Evolutionary conservation across 2,888 invertebrate species (phyloP), one percentile per base, ranked within the genome.

Genomic region (Muschampia plurimacula): DNA sequence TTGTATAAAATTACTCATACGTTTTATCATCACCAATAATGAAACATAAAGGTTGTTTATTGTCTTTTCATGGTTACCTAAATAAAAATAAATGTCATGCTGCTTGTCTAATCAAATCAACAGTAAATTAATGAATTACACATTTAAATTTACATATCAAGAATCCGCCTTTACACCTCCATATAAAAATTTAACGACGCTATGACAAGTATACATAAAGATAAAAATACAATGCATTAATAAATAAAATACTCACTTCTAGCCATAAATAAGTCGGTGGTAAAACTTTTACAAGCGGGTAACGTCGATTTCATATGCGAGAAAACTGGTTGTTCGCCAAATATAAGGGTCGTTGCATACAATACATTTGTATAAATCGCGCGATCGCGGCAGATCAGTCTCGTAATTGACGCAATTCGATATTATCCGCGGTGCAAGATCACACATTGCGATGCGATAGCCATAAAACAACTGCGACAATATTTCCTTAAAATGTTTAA

Each of bases 381-480:
- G 78, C 86, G 88, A 91, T 91, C 91, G 87, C 82, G 76, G 82
- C 79, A 84, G 85, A 91, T 90, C 83, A 79, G 81, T 79, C 89
- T 89, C 90, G 90, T 94, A 94, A 94, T 94, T 94, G 93, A 94
- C 93, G 90, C 91, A 86, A 87, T 86, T 83, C 87, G 92, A 92
- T 91, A 90, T 87, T 88, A 92, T 92, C 90, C 91, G 84, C 88
- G 87, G 84, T 87, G 89, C 88, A 87, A 89, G 91, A 93, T 93
- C 90, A 87, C 87, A 84, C 88, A 86, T 86, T 81, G 15, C 63
- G 81, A 81, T 80, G 80, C 85, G 93, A 92, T 92, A 92, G 92
- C 91, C 91, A 86, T 91, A 89, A 86, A n/a, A n/a, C 83, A 81
- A 84, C 83, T 81, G 84, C 83, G 87, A 90, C 90, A 90, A 88